Conservation (phyloP, 2,113 vertebrate species). For the Spilogale gracilis region DNA sequence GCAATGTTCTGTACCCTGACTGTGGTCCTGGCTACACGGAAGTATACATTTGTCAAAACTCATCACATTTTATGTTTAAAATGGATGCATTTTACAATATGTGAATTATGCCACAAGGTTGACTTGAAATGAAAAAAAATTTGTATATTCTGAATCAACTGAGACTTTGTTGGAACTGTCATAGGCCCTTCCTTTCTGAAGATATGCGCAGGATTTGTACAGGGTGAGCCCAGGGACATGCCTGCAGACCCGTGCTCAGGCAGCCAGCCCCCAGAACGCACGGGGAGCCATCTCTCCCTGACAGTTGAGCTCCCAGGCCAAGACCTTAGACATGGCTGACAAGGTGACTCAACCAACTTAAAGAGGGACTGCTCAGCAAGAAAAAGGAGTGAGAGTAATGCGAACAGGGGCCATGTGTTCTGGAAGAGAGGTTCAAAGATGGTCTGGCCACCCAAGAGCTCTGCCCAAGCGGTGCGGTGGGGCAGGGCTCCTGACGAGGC, state of each 20-base stretch:
- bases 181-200: background rate
- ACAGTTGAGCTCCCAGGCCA: background rate
- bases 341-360: background rate
- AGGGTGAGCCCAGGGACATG: background rate
- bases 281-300: background rate
- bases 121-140: background rate
- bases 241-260: accelerated
- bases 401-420: background rate
- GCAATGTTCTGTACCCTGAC: background rate
- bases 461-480: accelerated
- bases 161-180: background rate
- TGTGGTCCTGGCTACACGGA: background rate
- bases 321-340: background rate
- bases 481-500: background rate
- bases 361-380: background rate
- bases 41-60: background rate
- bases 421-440: background rate
- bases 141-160: background rate
- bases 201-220: background rate
- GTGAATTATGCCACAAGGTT: background rate
- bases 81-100: background rate
- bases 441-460: no score
- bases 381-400: background rate
- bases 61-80: background rate
- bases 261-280: background rate